phyloP scores from a whole-genome alignment of 2,888 invertebrate genomes.

The Zygothrica quintamaculata region DNA sequence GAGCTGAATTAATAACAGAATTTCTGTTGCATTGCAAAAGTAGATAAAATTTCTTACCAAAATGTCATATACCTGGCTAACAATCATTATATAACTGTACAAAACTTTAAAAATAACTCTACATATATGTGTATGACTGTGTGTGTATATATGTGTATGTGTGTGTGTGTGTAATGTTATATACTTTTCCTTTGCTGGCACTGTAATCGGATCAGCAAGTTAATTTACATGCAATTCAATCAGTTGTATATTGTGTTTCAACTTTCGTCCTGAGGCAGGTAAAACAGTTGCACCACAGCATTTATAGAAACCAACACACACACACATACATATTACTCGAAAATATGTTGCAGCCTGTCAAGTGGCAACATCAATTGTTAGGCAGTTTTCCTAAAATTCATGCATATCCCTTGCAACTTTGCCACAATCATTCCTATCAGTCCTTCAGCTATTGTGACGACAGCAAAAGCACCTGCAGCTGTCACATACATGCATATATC shows the following conservation, averaged over 20 bases:
- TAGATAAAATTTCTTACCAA: too few species aligned
- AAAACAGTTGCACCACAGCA: too few species aligned
- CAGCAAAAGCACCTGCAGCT: constrained; percentile 35
- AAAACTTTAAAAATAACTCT: background rate
- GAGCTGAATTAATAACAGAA: too few species aligned
- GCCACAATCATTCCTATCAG: background rate
- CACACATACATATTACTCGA: too few species aligned
- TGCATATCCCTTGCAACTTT: background rate
- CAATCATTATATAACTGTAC: too few species aligned
- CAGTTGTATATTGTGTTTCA: constrained; percentile 62
- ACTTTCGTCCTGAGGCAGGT: constrained; percentile 13
- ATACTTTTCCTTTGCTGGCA: constrained; percentile 42
- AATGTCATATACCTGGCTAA: too few species aligned
- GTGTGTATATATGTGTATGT: background rate
- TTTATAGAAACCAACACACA: too few species aligned
- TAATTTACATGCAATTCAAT: constrained; percentile 78
- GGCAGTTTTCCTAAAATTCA: constrained; percentile 32
- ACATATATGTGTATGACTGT: background rate
- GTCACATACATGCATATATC: constrained; percentile 14
- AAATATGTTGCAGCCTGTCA: constrained; percentile 31
- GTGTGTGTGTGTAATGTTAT: constrained; percentile 28
- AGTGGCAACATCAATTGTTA: constrained; percentile 49
- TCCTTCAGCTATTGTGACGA: constrained; percentile 3
- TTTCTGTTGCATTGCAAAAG: too few species aligned
- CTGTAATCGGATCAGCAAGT: constrained; percentile 76